Conservation (phyloP, 2,888 invertebrate species). For the Drosophila diplacantha region DNA sequence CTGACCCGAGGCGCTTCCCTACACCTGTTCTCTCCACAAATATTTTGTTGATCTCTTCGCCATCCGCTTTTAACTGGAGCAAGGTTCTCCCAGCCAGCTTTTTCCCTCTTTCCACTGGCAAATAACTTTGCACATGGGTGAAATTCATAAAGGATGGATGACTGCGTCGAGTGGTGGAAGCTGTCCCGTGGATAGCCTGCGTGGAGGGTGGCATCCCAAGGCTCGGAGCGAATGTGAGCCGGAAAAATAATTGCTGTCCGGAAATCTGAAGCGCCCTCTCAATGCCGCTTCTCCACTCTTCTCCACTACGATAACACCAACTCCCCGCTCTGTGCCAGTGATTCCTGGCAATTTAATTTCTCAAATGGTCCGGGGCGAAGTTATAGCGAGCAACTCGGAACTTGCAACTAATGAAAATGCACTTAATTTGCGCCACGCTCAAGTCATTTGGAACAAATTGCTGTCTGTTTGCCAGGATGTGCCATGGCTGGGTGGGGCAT, state of each 20-base stretch:
- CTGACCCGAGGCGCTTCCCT: not conserved
- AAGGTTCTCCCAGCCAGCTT: conserved; percentile 9
- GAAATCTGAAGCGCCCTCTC: conserved; percentile 12
- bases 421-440: conserved; percentile 62
- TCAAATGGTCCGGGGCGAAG: conserved; percentile 50
- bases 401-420: conserved; percentile 68
- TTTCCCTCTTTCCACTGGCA: conserved; percentile 4
- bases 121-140: conserved; percentile 31
- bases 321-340: conserved; percentile 1
- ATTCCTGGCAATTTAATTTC: conserved; percentile 60
- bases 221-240: conserved; percentile 6
- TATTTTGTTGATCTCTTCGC: conserved; percentile 11
- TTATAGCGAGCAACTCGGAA: conserved; percentile 43
- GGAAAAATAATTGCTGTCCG: conserved; percentile 35
- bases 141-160: conserved; percentile 36
- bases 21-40: conserved; percentile 15
- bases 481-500: conserved; percentile 2
- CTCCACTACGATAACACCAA: not conserved
- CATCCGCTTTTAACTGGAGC: conserved; percentile 13
- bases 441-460: conserved; percentile 58
- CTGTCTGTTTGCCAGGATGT: conserved; percentile 32
- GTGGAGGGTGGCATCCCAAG: not conserved
- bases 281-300: not conserved
- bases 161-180: conserved; percentile 24
- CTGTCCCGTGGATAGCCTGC: conserved; percentile 4